phyloP scores from a whole-genome alignment of 2,888 invertebrate genomes.

The Lingula anatina region DNA sequence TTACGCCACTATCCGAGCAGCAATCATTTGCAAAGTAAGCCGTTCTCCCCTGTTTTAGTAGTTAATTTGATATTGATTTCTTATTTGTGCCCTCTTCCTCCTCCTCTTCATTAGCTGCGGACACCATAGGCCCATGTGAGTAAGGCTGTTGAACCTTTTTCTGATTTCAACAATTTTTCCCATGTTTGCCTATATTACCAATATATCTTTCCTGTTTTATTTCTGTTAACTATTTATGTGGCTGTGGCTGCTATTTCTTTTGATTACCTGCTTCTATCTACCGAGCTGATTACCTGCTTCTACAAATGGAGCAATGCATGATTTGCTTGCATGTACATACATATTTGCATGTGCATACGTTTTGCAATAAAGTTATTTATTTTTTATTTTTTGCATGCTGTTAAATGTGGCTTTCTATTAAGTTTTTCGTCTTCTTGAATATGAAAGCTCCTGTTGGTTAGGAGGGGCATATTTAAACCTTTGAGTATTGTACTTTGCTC shows the following conservation, averaged over 20 bases:
- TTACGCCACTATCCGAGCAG: too few relatives aligned
- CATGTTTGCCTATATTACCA: neutral
- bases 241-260: too few relatives aligned
- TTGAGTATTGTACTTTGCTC: neutral
- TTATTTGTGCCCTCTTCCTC: slow-evolving; percentile 10
- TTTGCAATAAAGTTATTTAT: neutral
- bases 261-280: too few relatives aligned
- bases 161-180: too few relatives aligned
- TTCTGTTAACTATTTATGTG: neutral
- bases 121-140: slow-evolving; percentile 46
- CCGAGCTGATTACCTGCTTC: too few relatives aligned
- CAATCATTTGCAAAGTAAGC: too few relatives aligned
- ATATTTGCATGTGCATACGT: neutral
- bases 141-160: too few relatives aligned
- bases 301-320: too few relatives aligned
- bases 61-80: too few relatives aligned
- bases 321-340: neutral
- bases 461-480: neutral
- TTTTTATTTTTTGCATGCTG: neutral
- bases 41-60: too few relatives aligned
- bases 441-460: too few relatives aligned
- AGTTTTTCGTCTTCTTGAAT: neutral
- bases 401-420: neutral
- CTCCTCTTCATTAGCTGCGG: slow-evolving; percentile 32
- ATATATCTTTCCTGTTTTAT: neutral